Evolutionary conservation across 2,797 vertebrate genomes (phyloP).

Genomic region (Synanceia verrucosa): DNA sequence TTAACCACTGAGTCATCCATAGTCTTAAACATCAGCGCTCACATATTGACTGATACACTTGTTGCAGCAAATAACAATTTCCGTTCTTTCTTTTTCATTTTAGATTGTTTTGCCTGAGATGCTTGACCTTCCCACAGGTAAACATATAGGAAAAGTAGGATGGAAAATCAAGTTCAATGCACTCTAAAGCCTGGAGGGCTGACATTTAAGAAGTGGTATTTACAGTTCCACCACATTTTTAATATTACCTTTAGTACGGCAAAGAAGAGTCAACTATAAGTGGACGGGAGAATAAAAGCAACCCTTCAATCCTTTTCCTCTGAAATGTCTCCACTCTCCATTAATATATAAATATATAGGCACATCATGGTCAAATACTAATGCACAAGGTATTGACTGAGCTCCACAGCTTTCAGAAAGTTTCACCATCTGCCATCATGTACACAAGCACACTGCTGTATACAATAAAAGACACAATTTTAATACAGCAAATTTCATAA

Average conservation of each 20-base stretch:
- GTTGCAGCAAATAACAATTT: slow-evolving; percentile 21
- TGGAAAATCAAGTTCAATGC: slow-evolving; percentile 34
- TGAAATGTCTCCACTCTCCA: neutral
- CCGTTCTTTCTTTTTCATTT: slow-evolving; percentile 35
- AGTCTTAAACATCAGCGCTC: neutral
- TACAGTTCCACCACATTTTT: slow-evolving; percentile 35
- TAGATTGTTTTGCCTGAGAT: slow-evolving; percentile 54
- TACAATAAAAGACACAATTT: neutral
- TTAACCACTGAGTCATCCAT: neutral
- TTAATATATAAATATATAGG: neutral
- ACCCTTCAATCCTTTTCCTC: neutral
- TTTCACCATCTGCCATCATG: neutral
- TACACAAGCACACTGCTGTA: neutral
- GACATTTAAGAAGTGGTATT: slow-evolving; percentile 62
- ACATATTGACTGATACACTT: slow-evolving; percentile 8
- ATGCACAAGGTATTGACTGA: neutral
- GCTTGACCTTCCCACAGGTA: slow-evolving; percentile 64
- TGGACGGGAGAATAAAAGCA: slow-evolving; percentile 8
- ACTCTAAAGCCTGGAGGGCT: slow-evolving; percentile 37
- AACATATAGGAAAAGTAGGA: slow-evolving; percentile 10
- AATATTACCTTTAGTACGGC: slow-evolving; percentile 33
- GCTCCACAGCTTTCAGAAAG: neutral
- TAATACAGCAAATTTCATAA: neutral
- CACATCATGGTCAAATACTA: neutral
- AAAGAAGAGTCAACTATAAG: slow-evolving; percentile 19